These are phyloP conservation scores for Stenurella melanura DNA, from an alignment of 2,888 invertebrate species.

Conservation along the genomic window DNA sequence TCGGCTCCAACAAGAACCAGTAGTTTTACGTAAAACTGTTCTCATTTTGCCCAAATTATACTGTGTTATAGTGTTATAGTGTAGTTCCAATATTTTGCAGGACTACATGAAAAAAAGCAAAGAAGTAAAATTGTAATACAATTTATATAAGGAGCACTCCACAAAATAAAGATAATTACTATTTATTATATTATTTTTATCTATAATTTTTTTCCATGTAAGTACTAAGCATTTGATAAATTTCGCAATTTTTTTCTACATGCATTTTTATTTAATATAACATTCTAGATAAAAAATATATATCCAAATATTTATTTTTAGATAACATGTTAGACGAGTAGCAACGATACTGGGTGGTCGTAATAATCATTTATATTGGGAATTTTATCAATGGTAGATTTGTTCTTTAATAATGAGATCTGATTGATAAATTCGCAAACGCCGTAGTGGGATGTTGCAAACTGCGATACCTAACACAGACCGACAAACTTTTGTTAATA, in stretches of 20 bases:
- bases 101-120: too few relatives aligned
- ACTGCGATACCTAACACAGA: too few relatives aligned
- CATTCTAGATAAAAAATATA: constrained; percentile 40
- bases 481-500: too few relatives aligned
- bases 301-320: constrained; percentile 37
- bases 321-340: constrained; percentile 30
- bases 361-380: background rate
- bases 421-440: too few relatives aligned
- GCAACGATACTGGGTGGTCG: constrained; percentile 25
- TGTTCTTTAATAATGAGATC: too few relatives aligned
- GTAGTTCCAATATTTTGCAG: too few relatives aligned
- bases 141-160: background rate
- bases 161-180: background rate
- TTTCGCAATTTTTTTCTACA: constrained; percentile 35
- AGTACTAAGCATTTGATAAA: constrained; percentile 11
- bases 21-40: too few relatives aligned
- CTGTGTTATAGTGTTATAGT: too few relatives aligned
- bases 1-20: too few relatives aligned
- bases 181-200: constrained; percentile 19
- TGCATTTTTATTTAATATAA: constrained; percentile 37
- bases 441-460: too few relatives aligned
- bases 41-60: too few relatives aligned
- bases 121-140: background rate
- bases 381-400: background rate
- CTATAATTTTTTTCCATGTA: constrained; percentile 16